Evolutionary conservation across 2,113 vertebrate genomes (phyloP), one percentile per base, ranked within the genome.

Genomic region (Vulpes ferrilata): DNA sequence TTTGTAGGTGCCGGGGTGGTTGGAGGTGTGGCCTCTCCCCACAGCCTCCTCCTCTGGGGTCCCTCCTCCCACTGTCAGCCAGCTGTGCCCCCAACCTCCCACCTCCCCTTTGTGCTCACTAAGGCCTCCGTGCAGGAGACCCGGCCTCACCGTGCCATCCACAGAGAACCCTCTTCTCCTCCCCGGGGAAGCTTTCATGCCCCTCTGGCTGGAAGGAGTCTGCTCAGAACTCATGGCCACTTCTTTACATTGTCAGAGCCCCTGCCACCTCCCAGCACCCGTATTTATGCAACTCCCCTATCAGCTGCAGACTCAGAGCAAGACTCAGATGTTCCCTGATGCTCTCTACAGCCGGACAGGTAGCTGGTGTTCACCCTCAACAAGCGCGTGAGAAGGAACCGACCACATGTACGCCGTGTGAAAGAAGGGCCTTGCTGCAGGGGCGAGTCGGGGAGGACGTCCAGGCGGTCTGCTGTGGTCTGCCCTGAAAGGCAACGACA

Each of bases 381-480:
- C 11, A 10, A 25, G 3, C 0, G 35, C 35, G 3, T 1, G 11
- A 1, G 3, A 3, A 13, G 0, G 2, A 11, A 43, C 35, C 32
- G 19, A 10, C 38, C 38, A 3, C 7, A 4, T 32, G 27, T 10
- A 9, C 7, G 9, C 17, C 48, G 4, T 12, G 9, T 2, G 69
- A 7, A 88, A 88, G 38, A 9, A 11, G 0, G 9, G 4, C 7
- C 32, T 13, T 25, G n/a, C 73, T 9, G 10, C 22, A 64, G 2
- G 11, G 11, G 16, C 23, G 5, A 1, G 20, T 2, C 11, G 55
- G 12, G 30, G 27, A 30, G 55, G 19, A 19, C 1, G 7, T 13
- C 2, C 2, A 23, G 51, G 60, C 35, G 9, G 7, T 30, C 11
- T 0, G 11, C 4, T 0, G 7, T 1, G 11, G 20, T 13, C 1